Evolutionary conservation across 2,888 invertebrate species (phyloP).

Genomic region (Camponotus fellah): DNA sequence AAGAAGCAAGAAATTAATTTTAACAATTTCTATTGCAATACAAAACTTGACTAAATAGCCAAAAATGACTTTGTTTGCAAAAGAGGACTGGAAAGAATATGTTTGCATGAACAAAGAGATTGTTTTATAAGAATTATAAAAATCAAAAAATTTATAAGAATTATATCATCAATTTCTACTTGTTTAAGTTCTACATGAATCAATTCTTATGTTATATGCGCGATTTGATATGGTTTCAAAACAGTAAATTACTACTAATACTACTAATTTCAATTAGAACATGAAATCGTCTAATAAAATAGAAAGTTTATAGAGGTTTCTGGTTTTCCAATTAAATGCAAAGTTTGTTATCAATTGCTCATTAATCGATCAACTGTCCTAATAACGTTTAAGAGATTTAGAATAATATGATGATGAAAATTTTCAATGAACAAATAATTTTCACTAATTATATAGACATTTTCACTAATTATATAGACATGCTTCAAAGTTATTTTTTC

Average conservation of each 20-base stretch:
- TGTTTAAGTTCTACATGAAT: not conserved
- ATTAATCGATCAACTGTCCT: not conserved
- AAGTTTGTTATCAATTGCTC: not conserved
- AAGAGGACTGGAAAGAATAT: not conserved
- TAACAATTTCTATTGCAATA: not conserved
- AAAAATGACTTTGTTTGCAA: not conserved
- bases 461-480: not conserved
- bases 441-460: not conserved
- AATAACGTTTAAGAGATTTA: not conserved
- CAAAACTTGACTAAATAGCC: not conserved
- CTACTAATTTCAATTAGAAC: not conserved
- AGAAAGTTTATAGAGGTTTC: not conserved
- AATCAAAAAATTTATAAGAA: not conserved
- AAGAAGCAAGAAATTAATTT: not conserved
- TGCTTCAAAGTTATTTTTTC: not conserved
- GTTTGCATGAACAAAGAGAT: not conserved
- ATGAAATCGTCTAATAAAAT: not conserved
- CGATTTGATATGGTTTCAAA: not conserved
- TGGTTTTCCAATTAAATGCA: not conserved
- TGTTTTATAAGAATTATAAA: not conserved
- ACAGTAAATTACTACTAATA: too few relatives aligned
- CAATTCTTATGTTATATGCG: not conserved
- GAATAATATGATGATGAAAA: not conserved
- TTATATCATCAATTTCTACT: not conserved
- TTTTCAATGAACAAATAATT: not conserved